Percentiles rank a stretch among this genome's conserved stretches.
Conservation (phyloP, 2,888 invertebrate species). For the Thelaira solivaga region DNA sequence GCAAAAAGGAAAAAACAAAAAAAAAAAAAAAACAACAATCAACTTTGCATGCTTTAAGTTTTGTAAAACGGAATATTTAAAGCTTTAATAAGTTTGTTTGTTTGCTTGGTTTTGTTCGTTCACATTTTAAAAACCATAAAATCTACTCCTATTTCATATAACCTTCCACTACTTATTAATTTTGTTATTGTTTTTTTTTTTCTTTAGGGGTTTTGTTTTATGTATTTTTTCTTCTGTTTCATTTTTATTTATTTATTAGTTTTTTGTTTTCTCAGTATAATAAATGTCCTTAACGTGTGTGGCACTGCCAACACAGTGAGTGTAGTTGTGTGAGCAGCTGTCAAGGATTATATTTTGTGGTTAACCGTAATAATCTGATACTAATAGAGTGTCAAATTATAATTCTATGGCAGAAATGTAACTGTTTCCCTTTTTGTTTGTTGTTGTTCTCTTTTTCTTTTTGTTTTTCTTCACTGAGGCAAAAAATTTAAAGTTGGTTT, state of each 20-base stretch:
- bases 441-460: no score
- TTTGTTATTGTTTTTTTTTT: constrained; percentile 10
- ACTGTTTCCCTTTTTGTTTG: not conserved
- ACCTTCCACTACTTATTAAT: not conserved
- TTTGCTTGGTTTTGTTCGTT: constrained; percentile 59
- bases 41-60: constrained; percentile 34
- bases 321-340: not conserved
- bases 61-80: no score
- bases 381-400: constrained; percentile 58
- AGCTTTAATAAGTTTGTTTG: no score
- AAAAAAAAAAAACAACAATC: not conserved
- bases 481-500: no score
- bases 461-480: no score
- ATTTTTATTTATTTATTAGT: no score
- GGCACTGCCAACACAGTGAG: not conserved
- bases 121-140: constrained; percentile 57
- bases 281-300: constrained; percentile 11
- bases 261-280: not conserved
- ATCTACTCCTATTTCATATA: constrained; percentile 38
- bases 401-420: constrained; percentile 32
- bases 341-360: constrained; percentile 51
- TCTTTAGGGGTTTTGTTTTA: not conserved
- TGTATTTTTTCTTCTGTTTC: not conserved
- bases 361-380: constrained; percentile 60
- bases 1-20: no score